Evolutionary conservation across 2,113 vertebrate genomes (phyloP).

Genomic region (Catagonus wagneri): DNA sequence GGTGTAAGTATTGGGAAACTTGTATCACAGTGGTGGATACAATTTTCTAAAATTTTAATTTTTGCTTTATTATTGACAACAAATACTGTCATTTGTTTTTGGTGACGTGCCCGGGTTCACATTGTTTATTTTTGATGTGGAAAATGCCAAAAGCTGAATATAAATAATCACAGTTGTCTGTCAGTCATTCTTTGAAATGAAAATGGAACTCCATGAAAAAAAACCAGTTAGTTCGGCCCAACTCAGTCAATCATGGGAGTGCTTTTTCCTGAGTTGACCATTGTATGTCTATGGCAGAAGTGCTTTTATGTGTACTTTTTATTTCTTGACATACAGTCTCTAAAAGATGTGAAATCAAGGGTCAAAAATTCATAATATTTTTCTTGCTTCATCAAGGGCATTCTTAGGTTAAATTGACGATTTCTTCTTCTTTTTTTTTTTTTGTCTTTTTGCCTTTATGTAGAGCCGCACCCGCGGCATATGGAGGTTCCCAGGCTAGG

Average conservation of each 20-base stretch:
- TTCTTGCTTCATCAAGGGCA: neutral
- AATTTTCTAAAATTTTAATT: slow-evolving; percentile 10
- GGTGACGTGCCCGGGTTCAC: neutral
- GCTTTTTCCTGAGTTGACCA: neutral
- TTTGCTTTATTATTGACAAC: slow-evolving; percentile 23
- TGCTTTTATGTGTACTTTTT: neutral
- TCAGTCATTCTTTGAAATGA: neutral
- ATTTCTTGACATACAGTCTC: neutral
- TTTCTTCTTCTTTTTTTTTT: too few relatives aligned
- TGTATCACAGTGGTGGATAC: neutral
- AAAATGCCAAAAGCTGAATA: neutral
- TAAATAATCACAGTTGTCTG: neutral
- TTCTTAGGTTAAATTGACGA: neutral
- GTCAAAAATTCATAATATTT: neutral
- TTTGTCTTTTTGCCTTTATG: too few relatives aligned
- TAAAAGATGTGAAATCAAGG: neutral
- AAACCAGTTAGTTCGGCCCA: neutral
- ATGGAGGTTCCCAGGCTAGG: too few relatives aligned
- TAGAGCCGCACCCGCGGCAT: too few relatives aligned
- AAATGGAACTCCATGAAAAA: neutral
- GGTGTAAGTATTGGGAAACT: neutral
- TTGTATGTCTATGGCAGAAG: neutral
- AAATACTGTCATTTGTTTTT: slow-evolving; percentile 16
- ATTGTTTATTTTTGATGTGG: neutral
- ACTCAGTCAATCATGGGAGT: rapidly evolving